phyloP scores from a whole-genome alignment of 1,140 invertebrate species.

The Lutraria rhynchaena region DNA sequence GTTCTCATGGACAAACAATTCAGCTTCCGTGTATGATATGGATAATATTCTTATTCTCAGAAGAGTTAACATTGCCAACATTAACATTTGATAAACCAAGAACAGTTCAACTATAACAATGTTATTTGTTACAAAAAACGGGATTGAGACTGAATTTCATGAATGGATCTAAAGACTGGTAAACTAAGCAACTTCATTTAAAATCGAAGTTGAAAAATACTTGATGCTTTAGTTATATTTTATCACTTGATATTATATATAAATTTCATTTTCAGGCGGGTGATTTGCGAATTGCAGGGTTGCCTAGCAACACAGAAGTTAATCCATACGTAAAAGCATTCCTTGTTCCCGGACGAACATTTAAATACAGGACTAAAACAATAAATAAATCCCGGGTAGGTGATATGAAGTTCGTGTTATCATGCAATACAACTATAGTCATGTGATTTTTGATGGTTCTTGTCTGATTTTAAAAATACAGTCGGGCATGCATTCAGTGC shows the following conservation, averaged over 20 bases:
- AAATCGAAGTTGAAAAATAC: no score
- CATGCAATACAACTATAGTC: not conserved
- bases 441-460: not conserved
- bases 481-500: no score
- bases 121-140: not conserved
- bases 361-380: slow-evolving; percentile 79
- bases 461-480: no score
- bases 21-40: no score
- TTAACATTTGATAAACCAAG: no score
- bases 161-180: not conserved
- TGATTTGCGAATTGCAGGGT: slow-evolving; percentile 72
- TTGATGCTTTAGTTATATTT: no score
- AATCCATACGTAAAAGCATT: slow-evolving; percentile 80
- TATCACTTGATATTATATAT: not conserved
- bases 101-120: no score
- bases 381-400: slow-evolving; percentile 77
- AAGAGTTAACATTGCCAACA: no score
- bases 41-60: no score
- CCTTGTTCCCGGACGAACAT: slow-evolving; percentile 75
- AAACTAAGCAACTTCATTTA: no score
- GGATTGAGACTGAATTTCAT: not conserved
- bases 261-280: slow-evolving; percentile 69
- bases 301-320: slow-evolving; percentile 74
- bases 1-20: no score
- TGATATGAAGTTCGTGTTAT: not conserved